Evolutionary conservation across 1,140 invertebrate species (phyloP).

Genomic region (Drosophila hydei): DNA sequence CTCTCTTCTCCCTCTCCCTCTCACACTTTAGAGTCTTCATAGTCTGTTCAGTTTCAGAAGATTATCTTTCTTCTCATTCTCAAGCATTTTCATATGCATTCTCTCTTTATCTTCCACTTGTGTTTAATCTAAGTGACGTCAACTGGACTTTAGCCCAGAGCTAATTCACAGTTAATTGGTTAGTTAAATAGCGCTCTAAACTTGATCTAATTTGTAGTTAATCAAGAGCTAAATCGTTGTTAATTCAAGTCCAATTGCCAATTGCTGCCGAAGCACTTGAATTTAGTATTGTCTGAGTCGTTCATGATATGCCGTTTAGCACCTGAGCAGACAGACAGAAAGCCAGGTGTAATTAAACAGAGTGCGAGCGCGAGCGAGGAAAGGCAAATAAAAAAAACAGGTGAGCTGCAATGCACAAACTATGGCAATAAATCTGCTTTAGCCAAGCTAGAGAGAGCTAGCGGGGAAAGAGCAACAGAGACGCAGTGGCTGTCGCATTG

Average conservation of each 20-base stretch:
- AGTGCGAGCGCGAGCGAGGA: background rate
- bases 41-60: too few species aligned
- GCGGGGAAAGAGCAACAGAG: background rate
- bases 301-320: constrained; percentile 57
- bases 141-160: too few species aligned
- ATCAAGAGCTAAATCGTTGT: background rate
- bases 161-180: background rate
- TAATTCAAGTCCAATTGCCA: constrained; percentile 11
- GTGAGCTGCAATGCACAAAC: constrained; percentile 56
- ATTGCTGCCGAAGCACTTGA: constrained; percentile 14
- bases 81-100: background rate
- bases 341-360: constrained; percentile 1
- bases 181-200: background rate
- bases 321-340: constrained; percentile 37
- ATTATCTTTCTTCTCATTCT: background rate
- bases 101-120: too few species aligned
- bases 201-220: background rate
- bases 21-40: too few species aligned
- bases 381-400: constrained; percentile 23
- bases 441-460: constrained; percentile 4
- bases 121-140: too few species aligned
- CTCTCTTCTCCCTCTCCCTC: too few species aligned
- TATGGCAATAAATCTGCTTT: constrained; percentile 66
- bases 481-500: constrained; percentile 29
- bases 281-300: constrained; percentile 49